Evolutionary conservation across 2,888 invertebrate genomes (phyloP), one percentile per base, ranked within the genome.

Genomic region (Xiphydria camelus): DNA sequence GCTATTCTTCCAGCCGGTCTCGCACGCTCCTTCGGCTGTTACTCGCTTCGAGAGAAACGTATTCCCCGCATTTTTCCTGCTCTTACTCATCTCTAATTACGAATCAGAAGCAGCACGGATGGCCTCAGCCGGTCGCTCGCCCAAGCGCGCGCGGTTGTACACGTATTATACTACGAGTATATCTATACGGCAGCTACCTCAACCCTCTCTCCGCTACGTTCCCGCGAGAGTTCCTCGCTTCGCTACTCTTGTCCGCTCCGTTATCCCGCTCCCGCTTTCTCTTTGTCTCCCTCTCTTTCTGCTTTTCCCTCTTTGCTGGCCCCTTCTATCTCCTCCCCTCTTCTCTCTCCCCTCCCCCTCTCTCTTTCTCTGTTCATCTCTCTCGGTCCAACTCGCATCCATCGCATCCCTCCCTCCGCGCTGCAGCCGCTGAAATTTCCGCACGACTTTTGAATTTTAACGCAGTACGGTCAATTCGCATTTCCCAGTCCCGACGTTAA

Each of bases 81-180:
- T 51, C 55, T 61, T 55, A 56, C 62, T 67, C 69, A 66, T 64
- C 68, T 68, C 67, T 72, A 73, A 72, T 72, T 72, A 68, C 60
- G 59, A 70, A 69, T 72, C 63, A 62, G 64, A 66, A 68, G 66
- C 64, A 66, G 65, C 44, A 59, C 57, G 52, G 60, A 57, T 53
- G 50, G 49, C 55, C 55, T 59, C 57, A 53, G 60, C 57, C 53
- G 50, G 49, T 55, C 55, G 31, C 48, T 35, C 32, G 35, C 20
- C 20, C 9, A 9, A 36, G 10, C 23, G n/a, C 5, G 21, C 9
- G 21, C 10, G 25, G 39, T 41, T 45, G 41, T 35, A 35, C 44
- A 38, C 33, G 32, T 47, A 48, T 41, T 51, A 43, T 26, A n/a
- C 34, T 34, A n/a, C n/a, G n/a, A n/a, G n/a, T n/a, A n/a, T n/a